phyloP scores from a whole-genome alignment of 2,797 vertebrate species.

The Pygocentrus nattereri region DNA sequence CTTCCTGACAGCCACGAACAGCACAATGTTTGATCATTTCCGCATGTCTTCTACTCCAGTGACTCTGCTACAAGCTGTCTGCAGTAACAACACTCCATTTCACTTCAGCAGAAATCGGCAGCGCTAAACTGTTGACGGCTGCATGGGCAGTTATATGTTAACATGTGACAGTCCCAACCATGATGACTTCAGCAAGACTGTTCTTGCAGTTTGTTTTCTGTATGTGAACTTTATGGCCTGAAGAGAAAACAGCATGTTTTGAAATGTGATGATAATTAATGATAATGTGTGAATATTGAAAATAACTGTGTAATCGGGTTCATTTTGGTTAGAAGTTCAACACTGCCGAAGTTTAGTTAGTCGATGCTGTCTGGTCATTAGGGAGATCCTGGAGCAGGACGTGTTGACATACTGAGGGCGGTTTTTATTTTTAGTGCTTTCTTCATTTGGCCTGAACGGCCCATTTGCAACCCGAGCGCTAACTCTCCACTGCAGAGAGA shows the following conservation, averaged over 20 bases:
- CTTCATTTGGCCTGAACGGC: constrained; percentile 28
- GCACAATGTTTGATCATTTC: too few relatives aligned
- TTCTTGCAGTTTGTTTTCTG: not conserved
- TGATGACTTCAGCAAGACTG: not conserved
- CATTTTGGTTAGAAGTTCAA: not conserved
- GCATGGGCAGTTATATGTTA: not conserved
- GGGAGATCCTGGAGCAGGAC: not conserved
- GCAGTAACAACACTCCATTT: not conserved
- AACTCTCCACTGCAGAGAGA: constrained; percentile 31
- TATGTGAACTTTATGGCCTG: not conserved
- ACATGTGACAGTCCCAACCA: not conserved
- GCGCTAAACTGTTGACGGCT: not conserved
- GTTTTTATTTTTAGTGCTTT: constrained; percentile 16
- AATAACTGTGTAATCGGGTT: not conserved
- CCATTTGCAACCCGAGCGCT: constrained; percentile 38
- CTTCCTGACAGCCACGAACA: too few relatives aligned
- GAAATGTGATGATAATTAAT: not conserved
- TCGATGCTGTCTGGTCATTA: not conserved
- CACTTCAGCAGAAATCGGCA: not conserved
- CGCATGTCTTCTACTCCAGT: too few relatives aligned
- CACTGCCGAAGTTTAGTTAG: not conserved
- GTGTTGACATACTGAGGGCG: not conserved
- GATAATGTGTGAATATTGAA: not conserved
- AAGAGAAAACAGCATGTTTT: not conserved
- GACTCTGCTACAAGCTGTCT: not conserved